phyloP scores from a whole-genome alignment of 2,888 invertebrate genomes.

The Hipparchia semele region DNA sequence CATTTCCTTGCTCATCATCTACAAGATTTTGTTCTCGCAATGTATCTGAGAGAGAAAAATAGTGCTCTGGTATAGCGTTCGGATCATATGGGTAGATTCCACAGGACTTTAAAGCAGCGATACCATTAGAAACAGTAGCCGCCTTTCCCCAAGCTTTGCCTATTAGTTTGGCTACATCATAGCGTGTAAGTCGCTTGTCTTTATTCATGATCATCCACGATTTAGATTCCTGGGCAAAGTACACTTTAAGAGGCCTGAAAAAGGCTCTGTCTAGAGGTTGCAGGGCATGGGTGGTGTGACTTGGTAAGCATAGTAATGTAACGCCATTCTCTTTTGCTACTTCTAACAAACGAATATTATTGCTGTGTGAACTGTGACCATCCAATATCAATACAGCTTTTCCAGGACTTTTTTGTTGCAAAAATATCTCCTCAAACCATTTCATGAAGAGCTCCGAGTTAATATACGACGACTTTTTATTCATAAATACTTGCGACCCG shows the following conservation, averaged over 20 bases:
- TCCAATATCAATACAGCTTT: conserved; percentile 48
- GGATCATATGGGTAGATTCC: conserved; percentile 3
- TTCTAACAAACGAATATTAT: conserved; percentile 42
- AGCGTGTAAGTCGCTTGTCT: conserved; percentile 2
- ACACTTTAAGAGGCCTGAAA: neutral
- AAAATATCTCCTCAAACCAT: conserved; percentile 45
- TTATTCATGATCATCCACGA: conserved; percentile 7
- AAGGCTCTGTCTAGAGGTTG: conserved; percentile 6
- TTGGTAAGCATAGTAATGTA: conserved; percentile 44
- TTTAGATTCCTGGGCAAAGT: neutral
- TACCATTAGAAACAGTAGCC: neutral
- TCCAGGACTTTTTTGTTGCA: conserved; percentile 43
- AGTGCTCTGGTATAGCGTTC: conserved; percentile 1
- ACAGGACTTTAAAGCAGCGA: conserved; percentile 2
- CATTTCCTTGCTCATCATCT: neutral
- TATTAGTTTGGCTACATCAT: conserved; percentile 3
- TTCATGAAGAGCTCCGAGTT: conserved; percentile 39
- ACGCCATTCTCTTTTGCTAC: conserved; percentile 41
- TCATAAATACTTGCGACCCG: conserved; percentile 42
- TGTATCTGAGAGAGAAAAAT: neutral
- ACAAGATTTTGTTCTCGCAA: neutral
- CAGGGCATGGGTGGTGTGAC: conserved; percentile 19
- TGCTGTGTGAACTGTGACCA: conserved; percentile 47
- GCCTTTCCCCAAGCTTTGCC: conserved; percentile 1
- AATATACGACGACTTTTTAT: conserved; percentile 46